Evolutionary conservation across 2,888 invertebrate species (phyloP).

Genomic region (Callimorpha dominula): DNA sequence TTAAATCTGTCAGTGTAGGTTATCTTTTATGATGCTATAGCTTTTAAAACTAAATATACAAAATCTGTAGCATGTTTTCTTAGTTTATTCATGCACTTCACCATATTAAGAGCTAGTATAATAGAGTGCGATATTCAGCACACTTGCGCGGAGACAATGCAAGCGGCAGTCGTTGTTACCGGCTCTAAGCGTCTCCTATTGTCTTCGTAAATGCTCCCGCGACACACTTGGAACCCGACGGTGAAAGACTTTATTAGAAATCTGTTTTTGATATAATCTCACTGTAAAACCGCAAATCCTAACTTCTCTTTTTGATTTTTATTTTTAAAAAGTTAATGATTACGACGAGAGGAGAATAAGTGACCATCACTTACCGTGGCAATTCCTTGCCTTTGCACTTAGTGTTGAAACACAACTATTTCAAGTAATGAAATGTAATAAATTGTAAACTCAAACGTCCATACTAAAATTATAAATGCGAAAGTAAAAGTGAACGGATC

Average conservation of each 20-base stretch:
- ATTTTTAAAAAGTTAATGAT: too few relatives aligned
- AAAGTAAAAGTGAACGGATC: too few relatives aligned
- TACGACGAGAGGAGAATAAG: too few relatives aligned
- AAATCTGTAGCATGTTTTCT: constrained; percentile 5
- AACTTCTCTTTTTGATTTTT: too few relatives aligned
- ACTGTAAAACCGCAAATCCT: neutral
- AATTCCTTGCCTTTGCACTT: too few relatives aligned
- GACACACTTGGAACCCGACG: constrained; percentile 26
- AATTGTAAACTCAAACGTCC: too few relatives aligned
- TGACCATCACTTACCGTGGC: too few relatives aligned
- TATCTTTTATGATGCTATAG: too few relatives aligned
- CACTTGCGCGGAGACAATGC: constrained; percentile 46
- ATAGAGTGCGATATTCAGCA: constrained; percentile 11
- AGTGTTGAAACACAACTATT: too few relatives aligned
- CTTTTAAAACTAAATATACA: neutral
- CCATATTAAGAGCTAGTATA: constrained; percentile 10
- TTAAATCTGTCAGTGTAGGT: too few relatives aligned
- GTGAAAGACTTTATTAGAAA: constrained; percentile 13
- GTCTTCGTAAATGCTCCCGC: constrained; percentile 43
- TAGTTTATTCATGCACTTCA: constrained; percentile 8
- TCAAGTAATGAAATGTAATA: too few relatives aligned
- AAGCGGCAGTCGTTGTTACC: constrained; percentile 42
- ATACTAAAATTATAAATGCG: too few relatives aligned
- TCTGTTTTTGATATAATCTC: neutral
- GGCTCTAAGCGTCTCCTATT: constrained; percentile 48